Evolutionary conservation across 37 sponge, comb jelly and placozoan species (phyloP).

Genomic region (Mnemiopsis leidyi): DNA sequence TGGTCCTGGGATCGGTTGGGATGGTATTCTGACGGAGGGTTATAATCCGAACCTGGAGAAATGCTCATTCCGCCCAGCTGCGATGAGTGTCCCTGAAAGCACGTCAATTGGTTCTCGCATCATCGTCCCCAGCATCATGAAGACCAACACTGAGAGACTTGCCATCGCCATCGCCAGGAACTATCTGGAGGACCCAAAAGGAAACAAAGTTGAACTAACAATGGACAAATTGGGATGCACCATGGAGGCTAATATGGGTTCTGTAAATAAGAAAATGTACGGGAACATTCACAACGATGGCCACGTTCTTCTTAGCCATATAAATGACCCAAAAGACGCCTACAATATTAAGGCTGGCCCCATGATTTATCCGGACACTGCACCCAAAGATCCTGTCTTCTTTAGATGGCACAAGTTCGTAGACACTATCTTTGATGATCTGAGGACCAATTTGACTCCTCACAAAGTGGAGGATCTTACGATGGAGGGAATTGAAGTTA

Average conservation of each 20-base stretch:
- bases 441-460: not conserved
- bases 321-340: not conserved
- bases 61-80: not conserved
- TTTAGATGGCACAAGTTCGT: constrained; percentile 37
- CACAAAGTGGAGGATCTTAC: not conserved
- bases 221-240: constrained; percentile 5
- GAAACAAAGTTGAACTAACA: not conserved
- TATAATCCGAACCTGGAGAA: not conserved
- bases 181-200: not conserved
- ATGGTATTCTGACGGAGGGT: not conserved
- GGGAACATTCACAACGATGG: constrained; percentile 49
- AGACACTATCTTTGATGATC: not conserved
- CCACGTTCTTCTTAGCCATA: not conserved
- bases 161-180: not conserved
- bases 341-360: not conserved
- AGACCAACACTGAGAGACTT: not conserved
- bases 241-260: constrained; percentile 18
- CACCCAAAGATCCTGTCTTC: constrained; percentile 8
- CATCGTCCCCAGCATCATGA: not conserved
- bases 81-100: not conserved
- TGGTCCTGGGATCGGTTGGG: not conserved
- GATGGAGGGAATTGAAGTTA: not conserved
- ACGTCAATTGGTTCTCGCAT: not conserved
- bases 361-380: not conserved
- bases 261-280: not conserved